phyloP scores from a whole-genome alignment of 1,140 invertebrate species.

The Drosophila ercepeae region DNA sequence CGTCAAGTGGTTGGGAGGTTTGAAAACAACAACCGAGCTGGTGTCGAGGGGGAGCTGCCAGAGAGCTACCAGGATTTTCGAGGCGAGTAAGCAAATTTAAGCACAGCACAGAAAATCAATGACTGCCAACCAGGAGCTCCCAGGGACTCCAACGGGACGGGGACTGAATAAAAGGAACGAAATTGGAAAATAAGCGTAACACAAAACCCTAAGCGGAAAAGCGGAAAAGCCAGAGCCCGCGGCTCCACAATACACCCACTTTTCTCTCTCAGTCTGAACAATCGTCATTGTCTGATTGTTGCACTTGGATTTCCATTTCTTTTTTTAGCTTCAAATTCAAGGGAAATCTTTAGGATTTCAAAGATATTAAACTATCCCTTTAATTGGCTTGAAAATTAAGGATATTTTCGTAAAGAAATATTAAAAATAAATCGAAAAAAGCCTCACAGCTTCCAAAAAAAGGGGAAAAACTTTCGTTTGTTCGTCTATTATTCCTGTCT shows the following conservation, averaged over 20 bases:
- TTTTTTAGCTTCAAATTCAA: too few species aligned
- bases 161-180: conserved; percentile 28
- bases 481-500: not conserved
- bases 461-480: not conserved
- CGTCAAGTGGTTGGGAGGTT: conserved; percentile 27
- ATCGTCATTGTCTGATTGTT: conserved; percentile 52
- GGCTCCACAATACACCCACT: conserved; percentile 25
- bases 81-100: conserved; percentile 75
- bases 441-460: not conserved
- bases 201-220: conserved; percentile 66
- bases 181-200: conserved; percentile 83
- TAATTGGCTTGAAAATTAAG: not conserved
- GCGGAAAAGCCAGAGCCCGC: conserved; percentile 48
- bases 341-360: too few species aligned
- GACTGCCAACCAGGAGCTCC: conserved; percentile 28
- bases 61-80: conserved; percentile 21
- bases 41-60: too few species aligned
- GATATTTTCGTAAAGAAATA: too few species aligned
- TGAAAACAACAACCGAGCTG: not conserved
- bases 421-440: not conserved
- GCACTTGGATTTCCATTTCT: conserved; percentile 19
- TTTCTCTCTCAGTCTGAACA: not conserved
- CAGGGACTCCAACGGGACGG: not conserved
- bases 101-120: conserved; percentile 72
- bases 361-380: not conserved